A percentile compares a stretch with the other conserved stretches of the same genome.
Evolutionary conservation across 2,797 vertebrate species (phyloP).

Genomic region (Glyptemys insculpta): DNA sequence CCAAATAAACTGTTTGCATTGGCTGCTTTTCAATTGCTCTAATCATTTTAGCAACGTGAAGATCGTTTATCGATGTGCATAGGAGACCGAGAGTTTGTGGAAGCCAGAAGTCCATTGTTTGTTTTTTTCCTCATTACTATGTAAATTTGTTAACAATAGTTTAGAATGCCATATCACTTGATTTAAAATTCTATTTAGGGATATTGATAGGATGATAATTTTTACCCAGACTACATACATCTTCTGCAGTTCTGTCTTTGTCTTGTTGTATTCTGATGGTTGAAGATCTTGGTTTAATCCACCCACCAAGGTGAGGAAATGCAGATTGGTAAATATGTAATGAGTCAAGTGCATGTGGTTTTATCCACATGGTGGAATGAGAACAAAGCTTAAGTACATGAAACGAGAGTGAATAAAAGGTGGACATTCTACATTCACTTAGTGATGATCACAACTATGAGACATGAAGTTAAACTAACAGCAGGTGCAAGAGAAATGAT

Average conservation of each 20-base stretch:
- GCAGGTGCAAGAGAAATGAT: neutral
- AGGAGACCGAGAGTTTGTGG: neutral
- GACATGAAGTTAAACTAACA: neutral
- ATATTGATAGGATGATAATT: neutral
- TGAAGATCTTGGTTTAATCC: neutral
- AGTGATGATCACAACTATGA: neutral
- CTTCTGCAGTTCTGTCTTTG: neutral
- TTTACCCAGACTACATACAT: neutral
- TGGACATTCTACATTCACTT: neutral
- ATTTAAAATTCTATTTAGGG: neutral
- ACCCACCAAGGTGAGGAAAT: neutral
- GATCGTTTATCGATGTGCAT: accelerated
- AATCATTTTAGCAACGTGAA: accelerated
- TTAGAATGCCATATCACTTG: neutral
- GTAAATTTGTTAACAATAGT: neutral
- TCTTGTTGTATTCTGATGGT: neutral
- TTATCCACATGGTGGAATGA: neutral
- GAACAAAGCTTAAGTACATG: neutral
- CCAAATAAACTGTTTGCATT: accelerated
- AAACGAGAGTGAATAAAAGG: neutral
- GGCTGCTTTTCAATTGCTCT: accelerated
- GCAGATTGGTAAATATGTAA: neutral
- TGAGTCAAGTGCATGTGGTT: neutral
- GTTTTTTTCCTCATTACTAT: neutral
- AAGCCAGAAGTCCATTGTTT: neutral